phyloP scores from a whole-genome alignment of 2,888 invertebrate species.

The Thumatha senex region DNA sequence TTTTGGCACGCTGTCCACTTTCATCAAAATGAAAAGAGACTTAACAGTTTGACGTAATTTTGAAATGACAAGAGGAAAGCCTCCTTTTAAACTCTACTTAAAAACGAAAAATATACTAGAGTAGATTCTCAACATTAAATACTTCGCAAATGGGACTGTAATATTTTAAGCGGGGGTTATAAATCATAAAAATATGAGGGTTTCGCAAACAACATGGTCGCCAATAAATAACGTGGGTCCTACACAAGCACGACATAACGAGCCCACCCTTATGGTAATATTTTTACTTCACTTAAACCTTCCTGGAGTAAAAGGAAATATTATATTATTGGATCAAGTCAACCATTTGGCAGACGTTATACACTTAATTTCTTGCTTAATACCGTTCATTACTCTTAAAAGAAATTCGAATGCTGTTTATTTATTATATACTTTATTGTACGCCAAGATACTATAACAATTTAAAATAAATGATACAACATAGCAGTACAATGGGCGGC shows the following conservation, averaged over 20 bases:
- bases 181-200: constrained; percentile 56
- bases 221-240: constrained; percentile 52
- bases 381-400: constrained; percentile 8
- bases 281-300: constrained; percentile 28
- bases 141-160: constrained; percentile 41
- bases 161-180: constrained; percentile 48
- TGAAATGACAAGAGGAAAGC: too few relatives aligned
- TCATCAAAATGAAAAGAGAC: too few relatives aligned
- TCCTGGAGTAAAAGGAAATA: constrained; percentile 20
- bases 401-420: neutral
- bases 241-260: constrained; percentile 40
- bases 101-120: constrained; percentile 23
- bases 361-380: constrained; percentile 16
- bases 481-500: too few relatives aligned
- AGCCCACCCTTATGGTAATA: constrained; percentile 38
- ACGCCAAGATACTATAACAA: too few relatives aligned
- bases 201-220: constrained; percentile 53
- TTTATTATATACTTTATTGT: too few relatives aligned
- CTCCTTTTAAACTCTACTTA: too few relatives aligned
- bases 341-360: constrained; percentile 12
- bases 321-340: constrained; percentile 21
- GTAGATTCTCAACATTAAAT: constrained; percentile 28
- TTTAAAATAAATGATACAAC: too few relatives aligned
- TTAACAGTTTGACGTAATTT: too few relatives aligned
- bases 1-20: too few relatives aligned